Evolutionary conservation across 2,888 invertebrate genomes (phyloP), one percentile per base, ranked within the genome.

Genomic region (Drosophila demipolita): DNA sequence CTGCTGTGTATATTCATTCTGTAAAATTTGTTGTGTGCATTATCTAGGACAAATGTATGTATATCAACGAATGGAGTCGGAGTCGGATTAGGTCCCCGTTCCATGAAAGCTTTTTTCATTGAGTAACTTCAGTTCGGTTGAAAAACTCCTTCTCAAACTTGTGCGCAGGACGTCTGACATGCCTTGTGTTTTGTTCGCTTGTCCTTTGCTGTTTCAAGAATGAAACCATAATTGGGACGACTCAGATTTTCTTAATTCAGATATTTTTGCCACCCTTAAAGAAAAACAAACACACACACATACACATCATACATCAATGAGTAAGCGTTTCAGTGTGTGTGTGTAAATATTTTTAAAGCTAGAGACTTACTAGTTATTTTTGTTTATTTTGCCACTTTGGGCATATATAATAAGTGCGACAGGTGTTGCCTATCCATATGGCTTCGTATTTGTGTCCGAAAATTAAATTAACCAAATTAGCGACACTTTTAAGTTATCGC

Each of bases 381-480:
- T 73, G 76, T 82, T 65, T 66, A 48, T 64, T 61, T 48, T 61
- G 64, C 20, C 38, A 54, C 54, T 62, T 32, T n/a, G 58, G 62
- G 60, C 49, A 64, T 73, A 61, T 23, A 1, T 23, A 61, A 55
- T 54, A 54, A 68, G 61, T 71, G 55, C 38, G 80, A 60, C 69
- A 79, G 70, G 73, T 80, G 70, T 60, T 64, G 69, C 33, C 48
- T 42, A 29, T 58, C 38, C 9, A 53, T 88, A 78, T 40, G 89
- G 89, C 84, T 84, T 84, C 89, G 48, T 64, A 15, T 69, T 29
- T 66, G 35, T 45, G 29, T 40, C 66, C 61, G 55, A 81, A 87
- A 89, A 86, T 86, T 87, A 73, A 89, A 86, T 86, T 86, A 86
- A 52, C 69, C 82, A 72, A 86, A 87, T 87, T 87, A 87, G 76